A percentile compares a stretch with the other conserved stretches of the same genome.
Conservation (phyloP, 2,113 vertebrate genomes). For the Epinephelus moara region DNA sequence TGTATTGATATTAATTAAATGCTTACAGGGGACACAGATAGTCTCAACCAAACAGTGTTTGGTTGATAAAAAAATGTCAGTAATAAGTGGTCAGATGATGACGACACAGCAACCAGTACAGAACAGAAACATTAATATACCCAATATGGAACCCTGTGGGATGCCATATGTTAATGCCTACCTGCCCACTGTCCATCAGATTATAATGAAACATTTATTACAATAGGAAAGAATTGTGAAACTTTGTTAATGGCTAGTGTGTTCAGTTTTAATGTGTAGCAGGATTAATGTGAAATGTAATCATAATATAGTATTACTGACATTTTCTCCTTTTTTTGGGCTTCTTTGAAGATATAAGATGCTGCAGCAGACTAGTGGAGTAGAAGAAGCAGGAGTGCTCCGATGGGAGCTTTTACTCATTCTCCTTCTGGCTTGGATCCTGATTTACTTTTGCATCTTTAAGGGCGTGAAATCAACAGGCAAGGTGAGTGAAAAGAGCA, state of each 20-base stretch:
- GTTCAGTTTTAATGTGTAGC: no score
- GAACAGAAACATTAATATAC: background rate
- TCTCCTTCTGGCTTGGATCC: slow-evolving; percentile 83
- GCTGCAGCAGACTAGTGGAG: slow-evolving; percentile 78
- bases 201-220: background rate
- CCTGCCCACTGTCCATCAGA: background rate
- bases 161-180: background rate
- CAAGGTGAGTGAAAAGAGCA: slow-evolving; percentile 71
- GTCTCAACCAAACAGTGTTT: no score
- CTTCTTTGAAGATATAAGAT: slow-evolving; percentile 76
- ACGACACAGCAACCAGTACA: background rate
- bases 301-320: background rate
- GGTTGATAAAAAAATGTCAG: background rate
- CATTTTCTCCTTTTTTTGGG: background rate
- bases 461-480: slow-evolving; percentile 86
- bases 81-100: background rate
- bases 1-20: background rate
- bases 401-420: slow-evolving; percentile 84
- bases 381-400: slow-evolving; percentile 76
- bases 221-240: background rate
- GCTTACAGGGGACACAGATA: background rate
- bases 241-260: no score
- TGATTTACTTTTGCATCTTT: slow-evolving; percentile 86
- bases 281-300: background rate
- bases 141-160: background rate